A percentile compares a stretch with the other conserved stretches of the same genome.
Evolutionary conservation across 1,140 invertebrate species (phyloP).

Genomic region (Pristionchus pacificus): DNA sequence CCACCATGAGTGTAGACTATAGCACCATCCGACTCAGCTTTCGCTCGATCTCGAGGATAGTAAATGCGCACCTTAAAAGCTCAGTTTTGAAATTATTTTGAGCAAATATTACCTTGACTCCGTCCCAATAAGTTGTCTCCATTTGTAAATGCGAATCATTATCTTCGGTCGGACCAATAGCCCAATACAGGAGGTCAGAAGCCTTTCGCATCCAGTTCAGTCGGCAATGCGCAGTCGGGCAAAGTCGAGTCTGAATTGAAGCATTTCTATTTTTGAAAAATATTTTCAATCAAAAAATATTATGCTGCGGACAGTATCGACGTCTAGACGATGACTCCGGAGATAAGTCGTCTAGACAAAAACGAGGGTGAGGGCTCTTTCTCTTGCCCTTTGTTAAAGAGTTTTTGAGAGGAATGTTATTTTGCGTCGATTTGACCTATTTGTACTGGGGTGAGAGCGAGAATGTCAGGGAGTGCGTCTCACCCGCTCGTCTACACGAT

Average conservation of each 20-base stretch:
- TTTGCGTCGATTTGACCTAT: too few relatives aligned
- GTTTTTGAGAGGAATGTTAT: too few relatives aligned
- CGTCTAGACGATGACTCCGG: too few relatives aligned
- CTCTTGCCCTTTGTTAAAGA: too few relatives aligned
- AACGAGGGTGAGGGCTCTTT: too few relatives aligned
- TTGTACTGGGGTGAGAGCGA: too few relatives aligned
- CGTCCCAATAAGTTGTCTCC: conserved; percentile 1
- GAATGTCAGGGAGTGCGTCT: too few relatives aligned
- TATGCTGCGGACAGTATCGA: too few relatives aligned
- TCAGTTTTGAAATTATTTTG: neutral
- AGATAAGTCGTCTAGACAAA: too few relatives aligned
- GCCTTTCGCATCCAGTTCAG: conserved; percentile 24
- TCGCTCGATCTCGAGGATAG: conserved; percentile 33
- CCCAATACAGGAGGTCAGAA: neutral
- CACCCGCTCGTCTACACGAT: too few relatives aligned
- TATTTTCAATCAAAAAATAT: too few relatives aligned
- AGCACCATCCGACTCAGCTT: conserved; percentile 32
- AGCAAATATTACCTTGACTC: conserved; percentile 8
- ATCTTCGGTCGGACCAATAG: neutral
- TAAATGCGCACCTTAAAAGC: conserved; percentile 39
- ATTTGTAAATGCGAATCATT: neutral
- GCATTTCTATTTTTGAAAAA: too few relatives aligned
- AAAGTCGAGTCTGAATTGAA: conserved; percentile 13
- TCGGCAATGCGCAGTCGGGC: conserved; percentile 13
- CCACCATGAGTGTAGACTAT: conserved; percentile 56